These are phyloP conservation scores for Eurois occulta DNA, from an alignment of 2,888 invertebrate genomes.

Conservation along the genomic window DNA sequence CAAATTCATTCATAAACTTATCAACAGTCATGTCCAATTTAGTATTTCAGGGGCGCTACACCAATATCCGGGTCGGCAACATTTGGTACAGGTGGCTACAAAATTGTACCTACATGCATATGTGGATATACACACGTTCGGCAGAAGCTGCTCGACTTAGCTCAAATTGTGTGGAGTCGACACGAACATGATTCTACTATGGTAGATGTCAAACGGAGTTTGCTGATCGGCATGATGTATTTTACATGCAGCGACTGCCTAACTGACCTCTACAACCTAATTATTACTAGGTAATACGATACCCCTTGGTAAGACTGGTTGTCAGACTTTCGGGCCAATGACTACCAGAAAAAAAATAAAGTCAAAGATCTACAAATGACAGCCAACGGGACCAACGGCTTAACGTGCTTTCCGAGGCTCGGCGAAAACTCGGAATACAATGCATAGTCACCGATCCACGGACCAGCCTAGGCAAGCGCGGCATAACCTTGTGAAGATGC, in stretches of 20 bases:
- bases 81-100: neutral
- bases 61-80: neutral
- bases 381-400: neutral
- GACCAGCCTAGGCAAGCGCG: neutral
- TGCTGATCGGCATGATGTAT: neutral
- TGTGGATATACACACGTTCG: neutral
- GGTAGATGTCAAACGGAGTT: neutral
- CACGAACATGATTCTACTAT: neutral
- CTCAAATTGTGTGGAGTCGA: neutral
- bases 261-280: neutral
- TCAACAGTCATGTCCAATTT: slow-evolving; percentile 32
- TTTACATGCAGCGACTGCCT: neutral
- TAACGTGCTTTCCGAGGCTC: neutral
- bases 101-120: neutral
- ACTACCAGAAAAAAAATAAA: too few relatives aligned
- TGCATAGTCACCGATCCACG: neutral
- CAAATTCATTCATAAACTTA: slow-evolving; percentile 49
- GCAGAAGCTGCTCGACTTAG: neutral
- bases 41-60: slow-evolving; percentile 15
- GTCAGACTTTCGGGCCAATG: neutral
- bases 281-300: neutral
- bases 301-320: neutral
- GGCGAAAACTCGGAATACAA: neutral
- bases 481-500: neutral
- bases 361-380: neutral